These are phyloP conservation scores for Silurus aristotelis DNA, from an alignment of 2,797 vertebrate genomes.

Conservation along the genomic window DNA sequence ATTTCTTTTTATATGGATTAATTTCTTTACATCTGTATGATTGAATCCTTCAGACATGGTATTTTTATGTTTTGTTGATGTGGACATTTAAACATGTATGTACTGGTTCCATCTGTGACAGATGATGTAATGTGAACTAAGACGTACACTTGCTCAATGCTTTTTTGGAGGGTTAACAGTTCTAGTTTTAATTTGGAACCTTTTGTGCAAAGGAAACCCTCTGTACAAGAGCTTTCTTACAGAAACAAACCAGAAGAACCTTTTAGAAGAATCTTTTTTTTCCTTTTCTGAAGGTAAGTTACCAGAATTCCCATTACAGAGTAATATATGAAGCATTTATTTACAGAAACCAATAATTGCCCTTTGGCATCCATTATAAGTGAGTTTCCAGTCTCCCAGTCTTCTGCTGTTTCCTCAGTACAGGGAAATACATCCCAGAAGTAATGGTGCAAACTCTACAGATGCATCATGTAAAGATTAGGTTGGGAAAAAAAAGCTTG, in stretches of 20 bases:
- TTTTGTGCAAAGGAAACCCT: background rate
- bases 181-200: background rate
- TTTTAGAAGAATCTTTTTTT: background rate
- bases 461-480: background rate
- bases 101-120: background rate
- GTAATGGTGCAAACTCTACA: background rate
- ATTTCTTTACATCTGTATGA: background rate
- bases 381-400: background rate
- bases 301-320: slow-evolving; percentile 7
- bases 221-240: background rate
- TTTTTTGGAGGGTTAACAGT: background rate
- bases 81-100: background rate
- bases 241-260: background rate
- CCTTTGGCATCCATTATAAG: background rate
- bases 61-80: background rate
- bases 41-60: background rate
- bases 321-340: slow-evolving; percentile 1
- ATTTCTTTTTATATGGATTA: background rate
- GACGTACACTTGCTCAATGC: background rate
- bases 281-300: background rate
- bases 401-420: background rate
- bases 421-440: background rate
- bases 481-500: background rate
- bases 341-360: slow-evolving; percentile 9
- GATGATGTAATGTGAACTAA: background rate